These are phyloP conservation scores for Drosophila baimaii DNA, from an alignment of 1,140 invertebrate genomes.

Conservation along the genomic window DNA sequence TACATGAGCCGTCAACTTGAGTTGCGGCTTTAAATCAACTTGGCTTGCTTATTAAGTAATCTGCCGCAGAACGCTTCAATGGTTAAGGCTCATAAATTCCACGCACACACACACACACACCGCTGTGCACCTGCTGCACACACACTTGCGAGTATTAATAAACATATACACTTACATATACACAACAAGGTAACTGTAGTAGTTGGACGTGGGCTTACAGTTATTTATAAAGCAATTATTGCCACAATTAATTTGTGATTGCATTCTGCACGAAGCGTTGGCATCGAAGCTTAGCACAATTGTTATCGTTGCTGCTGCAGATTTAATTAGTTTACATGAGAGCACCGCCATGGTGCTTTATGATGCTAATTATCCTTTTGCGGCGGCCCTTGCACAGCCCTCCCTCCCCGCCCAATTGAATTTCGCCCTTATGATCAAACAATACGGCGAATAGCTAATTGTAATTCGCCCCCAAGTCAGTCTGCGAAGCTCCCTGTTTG, in stretches of 20 bases:
- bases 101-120: not conserved
- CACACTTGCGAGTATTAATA: conserved; percentile 2
- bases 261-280: conserved; percentile 44
- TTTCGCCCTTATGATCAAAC: conserved; percentile 37
- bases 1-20: not conserved
- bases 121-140: conserved; percentile 1
- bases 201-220: conserved; percentile 27
- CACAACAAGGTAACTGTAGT: conserved; percentile 4
- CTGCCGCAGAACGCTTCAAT: conserved; percentile 42
- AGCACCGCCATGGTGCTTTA: conserved; percentile 41
- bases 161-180: conserved; percentile 5
- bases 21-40: conserved; percentile 62
- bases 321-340: conserved; percentile 69
- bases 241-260: conserved; percentile 79
- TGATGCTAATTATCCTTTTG: conserved; percentile 70
- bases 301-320: conserved; percentile 30
- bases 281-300: conserved; percentile 10
- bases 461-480: conserved; percentile 17
- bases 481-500: not conserved
- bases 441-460: conserved; percentile 33
- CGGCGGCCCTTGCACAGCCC: conserved; percentile 1
- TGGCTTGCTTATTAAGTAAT: conserved; percentile 61
- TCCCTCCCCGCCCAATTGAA: conserved; percentile 49
- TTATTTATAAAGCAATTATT: conserved; percentile 82
- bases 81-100: conserved; percentile 28